Conservation (phyloP, 2,888 invertebrate genomes). For the Agrenia bidenticulata region DNA sequence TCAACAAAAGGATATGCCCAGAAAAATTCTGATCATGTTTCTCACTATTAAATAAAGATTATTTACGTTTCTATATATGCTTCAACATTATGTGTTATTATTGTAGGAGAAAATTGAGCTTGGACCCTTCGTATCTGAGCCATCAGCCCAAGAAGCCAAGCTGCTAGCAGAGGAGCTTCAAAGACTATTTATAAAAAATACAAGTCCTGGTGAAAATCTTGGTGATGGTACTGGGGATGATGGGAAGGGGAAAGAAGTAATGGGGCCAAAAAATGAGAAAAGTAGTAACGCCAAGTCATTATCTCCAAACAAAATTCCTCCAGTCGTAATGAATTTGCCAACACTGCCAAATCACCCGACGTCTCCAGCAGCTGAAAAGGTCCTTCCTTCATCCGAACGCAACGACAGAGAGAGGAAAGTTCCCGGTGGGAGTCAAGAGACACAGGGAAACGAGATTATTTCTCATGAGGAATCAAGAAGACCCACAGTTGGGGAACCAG, state of each 20-base stretch:
- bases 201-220: constrained; percentile 11
- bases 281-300: constrained; percentile 4
- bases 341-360: constrained; percentile 1
- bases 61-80: no score
- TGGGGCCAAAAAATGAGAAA: not conserved
- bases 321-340: not conserved
- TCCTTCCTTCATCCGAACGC: no score
- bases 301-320: not conserved
- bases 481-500: not conserved
- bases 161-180: constrained; percentile 43
- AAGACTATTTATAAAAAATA: constrained; percentile 35
- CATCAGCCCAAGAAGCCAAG: constrained; percentile 27
- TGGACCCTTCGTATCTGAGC: constrained; percentile 4
- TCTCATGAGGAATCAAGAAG: not conserved
- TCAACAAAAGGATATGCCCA: no score
- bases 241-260: constrained; percentile 17
- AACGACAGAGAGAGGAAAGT: no score
- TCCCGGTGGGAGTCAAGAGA: no score
- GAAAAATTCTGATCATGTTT: no score
- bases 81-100: not conserved
- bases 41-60: no score
- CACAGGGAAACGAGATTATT: no score
- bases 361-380: no score
- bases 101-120: constrained; percentile 5
- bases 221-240: constrained; percentile 17